phyloP scores from a whole-genome alignment of 2,113 vertebrate genomes.

The Crypturellus undulatus region DNA sequence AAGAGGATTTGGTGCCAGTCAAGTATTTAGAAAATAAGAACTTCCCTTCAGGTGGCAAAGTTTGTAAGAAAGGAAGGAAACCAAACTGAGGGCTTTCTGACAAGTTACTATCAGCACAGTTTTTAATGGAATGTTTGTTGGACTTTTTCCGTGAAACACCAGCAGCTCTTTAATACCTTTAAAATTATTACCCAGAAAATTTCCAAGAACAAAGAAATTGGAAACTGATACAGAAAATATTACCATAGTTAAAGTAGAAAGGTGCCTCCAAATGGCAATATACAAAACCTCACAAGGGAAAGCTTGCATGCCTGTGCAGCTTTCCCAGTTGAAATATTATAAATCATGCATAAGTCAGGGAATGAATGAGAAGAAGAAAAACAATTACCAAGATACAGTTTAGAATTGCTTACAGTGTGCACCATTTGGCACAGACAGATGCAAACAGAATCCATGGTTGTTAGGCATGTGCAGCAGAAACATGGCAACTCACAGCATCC shows the following conservation, averaged over 20 bases:
- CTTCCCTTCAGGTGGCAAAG: slow-evolving; percentile 41
- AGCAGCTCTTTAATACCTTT: slow-evolving; percentile 45
- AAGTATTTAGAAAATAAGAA: slow-evolving; percentile 34
- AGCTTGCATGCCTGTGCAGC: slow-evolving; percentile 29
- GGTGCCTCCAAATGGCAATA: slow-evolving; percentile 20
- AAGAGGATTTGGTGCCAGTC: slow-evolving; percentile 1
- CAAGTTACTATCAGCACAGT: slow-evolving; percentile 33
- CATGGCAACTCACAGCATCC: background rate
- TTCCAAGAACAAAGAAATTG: slow-evolving; percentile 46
- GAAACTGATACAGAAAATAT: slow-evolving; percentile 61
- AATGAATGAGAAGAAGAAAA: slow-evolving; percentile 43
- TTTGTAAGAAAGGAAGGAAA: slow-evolving; percentile 36
- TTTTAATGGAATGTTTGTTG: slow-evolving; percentile 37
- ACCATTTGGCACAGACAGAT: slow-evolving; percentile 29
- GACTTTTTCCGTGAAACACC: slow-evolving; percentile 21
- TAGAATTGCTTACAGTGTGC: slow-evolving; percentile 23
- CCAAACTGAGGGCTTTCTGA: slow-evolving; percentile 20
- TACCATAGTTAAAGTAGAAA: slow-evolving; percentile 34
- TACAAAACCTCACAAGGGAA: slow-evolving; percentile 18
- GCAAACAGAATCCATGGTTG: background rate
- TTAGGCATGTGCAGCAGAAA: slow-evolving; percentile 16
- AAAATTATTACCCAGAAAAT: slow-evolving; percentile 46
- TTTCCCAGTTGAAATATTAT: slow-evolving; percentile 41
- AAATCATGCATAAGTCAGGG: slow-evolving; percentile 56
- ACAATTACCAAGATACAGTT: slow-evolving; percentile 27